Conservation (phyloP, 2,113 vertebrate genomes). For the Struthio camelus region DNA sequence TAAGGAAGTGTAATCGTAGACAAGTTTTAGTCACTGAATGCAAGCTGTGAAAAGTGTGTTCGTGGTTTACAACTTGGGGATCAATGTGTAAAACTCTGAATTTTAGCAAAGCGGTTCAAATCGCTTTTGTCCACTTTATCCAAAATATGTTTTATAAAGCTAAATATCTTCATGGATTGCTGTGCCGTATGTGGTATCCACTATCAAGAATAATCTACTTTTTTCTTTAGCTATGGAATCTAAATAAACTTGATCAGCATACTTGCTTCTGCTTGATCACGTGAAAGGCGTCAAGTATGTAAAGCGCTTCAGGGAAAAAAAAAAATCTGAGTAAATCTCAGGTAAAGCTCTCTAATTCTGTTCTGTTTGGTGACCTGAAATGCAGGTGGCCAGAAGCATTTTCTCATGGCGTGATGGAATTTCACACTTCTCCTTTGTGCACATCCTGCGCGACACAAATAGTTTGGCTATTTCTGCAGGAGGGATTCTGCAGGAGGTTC, state of each 20-base stretch:
- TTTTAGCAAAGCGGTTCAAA: background rate
- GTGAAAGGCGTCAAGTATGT: background rate
- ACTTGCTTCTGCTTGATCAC: background rate
- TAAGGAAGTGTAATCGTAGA: background rate
- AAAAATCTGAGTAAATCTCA: background rate
- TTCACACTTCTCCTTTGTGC: background rate
- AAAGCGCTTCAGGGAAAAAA: background rate
- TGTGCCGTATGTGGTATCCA: background rate
- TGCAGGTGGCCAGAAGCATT: background rate
- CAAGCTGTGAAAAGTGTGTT: background rate
- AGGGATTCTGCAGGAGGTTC: too few relatives aligned
- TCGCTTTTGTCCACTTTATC: background rate
- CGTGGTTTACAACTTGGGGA: background rate
- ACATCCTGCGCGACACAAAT: accelerated
- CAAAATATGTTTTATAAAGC: background rate
- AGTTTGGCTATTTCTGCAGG: too few relatives aligned
- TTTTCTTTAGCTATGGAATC: background rate
- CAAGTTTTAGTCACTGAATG: background rate
- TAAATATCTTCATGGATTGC: background rate
- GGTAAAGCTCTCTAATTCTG: background rate
- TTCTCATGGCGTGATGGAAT: background rate
- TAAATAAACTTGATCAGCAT: background rate
- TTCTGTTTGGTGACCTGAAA: background rate
- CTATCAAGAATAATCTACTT: background rate
- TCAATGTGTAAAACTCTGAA: background rate